These are phyloP conservation scores for Drosophila mayaguana DNA, from an alignment of 2,888 invertebrate genomes.

Conservation along the genomic window DNA sequence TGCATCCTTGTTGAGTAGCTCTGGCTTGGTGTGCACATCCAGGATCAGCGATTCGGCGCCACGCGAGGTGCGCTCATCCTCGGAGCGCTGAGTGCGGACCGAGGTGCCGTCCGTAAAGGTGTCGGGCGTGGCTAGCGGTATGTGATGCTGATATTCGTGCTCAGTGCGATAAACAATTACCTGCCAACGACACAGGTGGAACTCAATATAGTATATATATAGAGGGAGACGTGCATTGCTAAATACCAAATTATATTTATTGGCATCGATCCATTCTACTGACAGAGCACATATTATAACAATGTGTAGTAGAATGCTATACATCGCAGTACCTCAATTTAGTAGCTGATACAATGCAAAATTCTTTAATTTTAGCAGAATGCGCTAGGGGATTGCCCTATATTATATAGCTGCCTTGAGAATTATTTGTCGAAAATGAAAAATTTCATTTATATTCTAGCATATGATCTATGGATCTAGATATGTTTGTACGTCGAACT, in stretches of 20 bases:
- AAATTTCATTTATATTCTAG: background rate
- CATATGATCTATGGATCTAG: background rate
- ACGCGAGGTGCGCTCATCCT: slow-evolving; percentile 90
- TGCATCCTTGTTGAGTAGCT: slow-evolving; percentile 63
- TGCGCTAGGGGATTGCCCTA: background rate
- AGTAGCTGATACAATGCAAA: no score
- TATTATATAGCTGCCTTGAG: background rate
- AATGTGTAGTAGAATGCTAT: background rate
- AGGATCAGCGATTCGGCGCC: slow-evolving; percentile 89
- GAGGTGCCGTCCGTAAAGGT: slow-evolving; percentile 87
- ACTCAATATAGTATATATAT: no score
- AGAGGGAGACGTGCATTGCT: background rate
- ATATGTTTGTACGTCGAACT: no score
- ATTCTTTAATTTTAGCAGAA: background rate
- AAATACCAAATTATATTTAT: background rate
- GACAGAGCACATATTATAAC: background rate
- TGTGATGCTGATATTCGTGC: slow-evolving; percentile 87
- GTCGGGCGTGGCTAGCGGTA: slow-evolving; percentile 86
- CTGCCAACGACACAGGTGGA: slow-evolving; percentile 77
- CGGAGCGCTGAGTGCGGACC: slow-evolving; percentile 87
- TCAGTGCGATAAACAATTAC: slow-evolving; percentile 89
- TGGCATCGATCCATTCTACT: slow-evolving; percentile 9
- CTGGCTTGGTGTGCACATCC: slow-evolving; percentile 78
- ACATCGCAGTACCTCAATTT: background rate
- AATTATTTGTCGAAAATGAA: background rate